Conservation (phyloP, 2,888 invertebrate species). For the Antitype chi region DNA sequence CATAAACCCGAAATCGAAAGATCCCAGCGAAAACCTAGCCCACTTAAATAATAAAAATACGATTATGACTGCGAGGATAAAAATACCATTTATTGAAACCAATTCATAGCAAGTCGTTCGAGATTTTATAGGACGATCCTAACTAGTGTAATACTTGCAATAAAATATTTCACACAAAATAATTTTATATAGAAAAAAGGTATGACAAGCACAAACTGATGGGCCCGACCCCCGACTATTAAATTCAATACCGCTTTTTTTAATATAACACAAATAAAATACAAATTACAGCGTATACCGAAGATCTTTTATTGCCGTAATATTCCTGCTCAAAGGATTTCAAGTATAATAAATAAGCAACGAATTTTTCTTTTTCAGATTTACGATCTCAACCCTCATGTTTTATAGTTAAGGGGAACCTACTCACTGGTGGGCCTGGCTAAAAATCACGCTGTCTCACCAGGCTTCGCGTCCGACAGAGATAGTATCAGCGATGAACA, state of each 20-base stretch:
- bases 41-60: constrained; percentile 63
- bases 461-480: no score
- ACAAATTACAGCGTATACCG: constrained; percentile 66
- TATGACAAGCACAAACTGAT: constrained; percentile 51
- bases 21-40: constrained; percentile 23
- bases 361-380: constrained; percentile 74
- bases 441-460: no score
- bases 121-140: constrained; percentile 53
- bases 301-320: constrained; percentile 76
- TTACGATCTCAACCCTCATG: constrained; percentile 74
- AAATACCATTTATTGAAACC: constrained; percentile 65
- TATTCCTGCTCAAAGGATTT: constrained; percentile 66
- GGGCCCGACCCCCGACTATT: constrained; percentile 64
- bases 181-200: constrained; percentile 62
- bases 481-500: no score
- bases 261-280: constrained; percentile 73
- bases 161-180: constrained; percentile 69
- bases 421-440: no score
- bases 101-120: constrained; percentile 49
- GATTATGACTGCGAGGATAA: constrained; percentile 58
- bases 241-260: constrained; percentile 72
- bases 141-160: constrained; percentile 62
- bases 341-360: constrained; percentile 72
- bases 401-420: constrained; percentile 84
- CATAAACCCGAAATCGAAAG: constrained; percentile 38